phyloP scores from a whole-genome alignment of 2,113 vertebrate species.

The Antechinus stuartii region DNA sequence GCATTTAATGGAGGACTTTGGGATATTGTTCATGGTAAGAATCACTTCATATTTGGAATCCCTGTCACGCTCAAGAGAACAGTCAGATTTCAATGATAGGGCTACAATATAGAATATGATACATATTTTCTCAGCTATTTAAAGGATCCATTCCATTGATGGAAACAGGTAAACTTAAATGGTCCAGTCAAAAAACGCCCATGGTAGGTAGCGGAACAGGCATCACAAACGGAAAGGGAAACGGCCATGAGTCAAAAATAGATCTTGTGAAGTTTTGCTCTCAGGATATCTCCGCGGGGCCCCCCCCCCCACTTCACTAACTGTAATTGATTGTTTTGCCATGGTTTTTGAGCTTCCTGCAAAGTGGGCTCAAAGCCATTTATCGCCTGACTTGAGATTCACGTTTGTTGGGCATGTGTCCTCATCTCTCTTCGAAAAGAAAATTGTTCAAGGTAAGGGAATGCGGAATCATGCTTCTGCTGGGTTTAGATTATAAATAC shows the following conservation, averaged over 20 bases:
- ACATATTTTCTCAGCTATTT: not conserved
- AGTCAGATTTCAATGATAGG: not conserved
- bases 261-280: not conserved
- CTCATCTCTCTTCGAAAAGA: no score
- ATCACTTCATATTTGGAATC: constrained; percentile 41
- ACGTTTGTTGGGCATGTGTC: no score
- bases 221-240: not conserved
- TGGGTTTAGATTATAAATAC: no score
- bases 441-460: no score
- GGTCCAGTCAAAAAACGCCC: not conserved
- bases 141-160: not conserved
- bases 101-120: not conserved
- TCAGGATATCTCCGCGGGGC: not conserved
- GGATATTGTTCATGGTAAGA: constrained; percentile 47
- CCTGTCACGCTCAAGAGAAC: constrained; percentile 2
- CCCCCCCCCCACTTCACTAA: not conserved
- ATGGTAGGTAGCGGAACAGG: not conserved
- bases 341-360: not conserved
- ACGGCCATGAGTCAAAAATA: not conserved
- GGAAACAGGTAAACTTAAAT: not conserved
- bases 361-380: not conserved
- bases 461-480: no score
- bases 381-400: no score
- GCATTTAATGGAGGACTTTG: constrained; percentile 65
- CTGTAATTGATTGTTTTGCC: not conserved